phyloP scores from a whole-genome alignment of 2,113 vertebrate genomes.

The Irena cyanogastra region DNA sequence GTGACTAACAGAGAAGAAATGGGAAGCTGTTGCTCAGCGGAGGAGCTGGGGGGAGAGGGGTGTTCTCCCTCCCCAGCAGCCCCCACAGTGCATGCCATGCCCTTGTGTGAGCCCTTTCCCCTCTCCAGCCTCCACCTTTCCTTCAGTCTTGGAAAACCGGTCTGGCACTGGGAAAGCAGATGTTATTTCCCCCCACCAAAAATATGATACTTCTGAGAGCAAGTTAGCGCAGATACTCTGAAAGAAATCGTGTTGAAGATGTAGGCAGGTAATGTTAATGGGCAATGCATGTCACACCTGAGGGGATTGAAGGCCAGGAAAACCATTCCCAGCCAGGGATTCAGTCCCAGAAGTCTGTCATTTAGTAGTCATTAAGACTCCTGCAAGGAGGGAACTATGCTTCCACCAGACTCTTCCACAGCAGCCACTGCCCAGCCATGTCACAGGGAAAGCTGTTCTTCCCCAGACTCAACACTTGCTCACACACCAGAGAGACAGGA shows the following conservation, averaged over 20 bases:
- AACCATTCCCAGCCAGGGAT: background rate
- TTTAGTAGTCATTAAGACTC: background rate
- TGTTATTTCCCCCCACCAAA: fast-evolving
- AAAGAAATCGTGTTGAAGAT: background rate
- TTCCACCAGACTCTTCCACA: background rate
- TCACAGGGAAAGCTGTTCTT: background rate
- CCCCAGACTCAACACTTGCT: background rate
- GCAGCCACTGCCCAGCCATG: background rate
- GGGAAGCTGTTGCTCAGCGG: background rate
- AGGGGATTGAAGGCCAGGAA: background rate
- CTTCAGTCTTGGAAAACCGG: background rate
- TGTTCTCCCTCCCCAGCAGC: background rate
- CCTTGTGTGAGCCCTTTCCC: background rate
- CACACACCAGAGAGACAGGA: background rate
- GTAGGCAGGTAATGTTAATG: background rate
- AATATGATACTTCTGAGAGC: background rate
- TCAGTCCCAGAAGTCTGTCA: background rate
- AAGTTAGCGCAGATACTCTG: background rate
- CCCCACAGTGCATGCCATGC: fast-evolving
- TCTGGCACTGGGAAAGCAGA: background rate
- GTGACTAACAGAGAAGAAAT: background rate
- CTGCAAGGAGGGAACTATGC: background rate
- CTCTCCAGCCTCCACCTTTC: background rate
- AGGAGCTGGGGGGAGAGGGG: background rate
- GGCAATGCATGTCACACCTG: background rate